phyloP scores from a whole-genome alignment of 2,113 vertebrate species.

The Daphoenositta chrysoptera region DNA sequence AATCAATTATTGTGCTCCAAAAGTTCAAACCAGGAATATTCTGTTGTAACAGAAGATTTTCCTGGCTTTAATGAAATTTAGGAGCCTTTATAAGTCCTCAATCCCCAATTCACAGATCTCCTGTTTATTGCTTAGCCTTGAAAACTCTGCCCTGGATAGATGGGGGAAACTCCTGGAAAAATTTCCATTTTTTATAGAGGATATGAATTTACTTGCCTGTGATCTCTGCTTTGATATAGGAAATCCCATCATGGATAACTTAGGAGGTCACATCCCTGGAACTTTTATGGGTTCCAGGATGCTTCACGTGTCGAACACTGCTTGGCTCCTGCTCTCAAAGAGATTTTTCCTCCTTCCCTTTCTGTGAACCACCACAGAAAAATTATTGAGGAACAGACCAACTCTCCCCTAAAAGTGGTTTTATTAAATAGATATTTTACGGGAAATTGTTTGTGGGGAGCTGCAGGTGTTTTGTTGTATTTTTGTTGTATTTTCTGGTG shows the following conservation, averaged over 20 bases:
- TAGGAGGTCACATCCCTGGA: background rate
- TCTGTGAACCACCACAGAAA: background rate
- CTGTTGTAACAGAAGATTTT: background rate
- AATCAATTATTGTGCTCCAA: background rate
- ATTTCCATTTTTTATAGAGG: background rate
- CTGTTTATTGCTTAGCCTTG: background rate
- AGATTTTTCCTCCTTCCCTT: background rate
- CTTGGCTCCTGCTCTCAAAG: background rate
- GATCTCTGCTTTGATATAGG: conserved; percentile 34
- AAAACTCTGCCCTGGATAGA: background rate
- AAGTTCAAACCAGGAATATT: background rate
- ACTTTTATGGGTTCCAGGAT: background rate
- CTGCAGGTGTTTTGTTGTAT: background rate
- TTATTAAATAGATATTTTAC: background rate
- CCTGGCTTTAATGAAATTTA: background rate
- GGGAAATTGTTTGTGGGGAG: background rate
- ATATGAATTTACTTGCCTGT: background rate
- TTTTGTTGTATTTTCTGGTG: background rate
- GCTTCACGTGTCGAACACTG: background rate
- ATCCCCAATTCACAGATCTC: background rate
- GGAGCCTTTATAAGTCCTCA: background rate
- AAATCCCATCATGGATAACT: conserved; percentile 5
- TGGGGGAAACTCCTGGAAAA: background rate
- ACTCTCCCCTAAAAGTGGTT: background rate
- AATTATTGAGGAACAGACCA: background rate